These are phyloP conservation scores for Okamejei kenojei DNA, from an alignment of 2,797 vertebrate genomes.

Conservation along the genomic window DNA sequence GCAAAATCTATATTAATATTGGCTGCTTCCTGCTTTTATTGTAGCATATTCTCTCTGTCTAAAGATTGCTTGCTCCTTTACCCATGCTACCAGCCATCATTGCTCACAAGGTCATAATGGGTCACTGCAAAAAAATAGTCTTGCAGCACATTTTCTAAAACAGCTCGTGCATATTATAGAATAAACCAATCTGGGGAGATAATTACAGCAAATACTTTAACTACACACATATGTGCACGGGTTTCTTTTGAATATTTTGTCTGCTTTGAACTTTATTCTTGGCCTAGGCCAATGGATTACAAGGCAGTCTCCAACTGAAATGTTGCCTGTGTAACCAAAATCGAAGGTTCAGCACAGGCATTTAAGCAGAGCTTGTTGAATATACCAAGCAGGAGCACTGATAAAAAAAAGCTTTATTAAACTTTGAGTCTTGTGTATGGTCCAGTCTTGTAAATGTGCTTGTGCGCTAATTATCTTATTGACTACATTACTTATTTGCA, in stretches of 20 bases:
- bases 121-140: constrained; percentile 27
- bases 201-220: background rate
- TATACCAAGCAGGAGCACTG: constrained; percentile 77
- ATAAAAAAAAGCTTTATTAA: constrained; percentile 61
- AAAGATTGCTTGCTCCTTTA: constrained; percentile 55
- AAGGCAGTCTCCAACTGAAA: background rate
- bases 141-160: constrained; percentile 12
- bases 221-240: background rate
- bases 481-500: constrained; percentile 41
- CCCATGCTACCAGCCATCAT: constrained; percentile 52
- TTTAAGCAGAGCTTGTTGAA: constrained; percentile 44
- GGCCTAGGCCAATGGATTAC: background rate
- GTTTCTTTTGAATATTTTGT: constrained; percentile 9
- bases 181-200: background rate
- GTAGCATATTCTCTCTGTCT: constrained; percentile 53
- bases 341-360: background rate
- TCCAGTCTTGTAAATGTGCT: constrained; percentile 48
- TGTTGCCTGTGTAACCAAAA: background rate
- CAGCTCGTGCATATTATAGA: background rate
- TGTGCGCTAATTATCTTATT: constrained; percentile 51
- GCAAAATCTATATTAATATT: constrained; percentile 47
- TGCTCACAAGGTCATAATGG: constrained; percentile 56
- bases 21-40: constrained; percentile 56
- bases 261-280: background rate
- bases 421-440: constrained; percentile 52